Percentiles rank a stretch among this genome's conserved stretches.
Evolutionary conservation across 2,113 vertebrate species (phyloP).

Genomic region (Nothoprocta perdicaria): DNA sequence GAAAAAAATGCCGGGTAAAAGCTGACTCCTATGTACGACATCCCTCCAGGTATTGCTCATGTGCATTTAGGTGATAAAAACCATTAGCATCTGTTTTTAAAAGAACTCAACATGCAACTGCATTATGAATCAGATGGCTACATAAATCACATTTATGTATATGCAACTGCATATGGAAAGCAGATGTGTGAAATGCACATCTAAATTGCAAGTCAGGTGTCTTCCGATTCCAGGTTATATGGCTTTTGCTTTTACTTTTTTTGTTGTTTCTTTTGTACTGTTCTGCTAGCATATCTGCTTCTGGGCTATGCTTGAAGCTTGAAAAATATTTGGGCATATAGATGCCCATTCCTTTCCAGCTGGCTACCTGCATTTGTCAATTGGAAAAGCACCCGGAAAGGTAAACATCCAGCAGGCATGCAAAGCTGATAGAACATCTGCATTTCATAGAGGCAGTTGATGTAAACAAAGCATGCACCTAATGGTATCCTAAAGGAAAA

Average conservation of each 20-base stretch:
- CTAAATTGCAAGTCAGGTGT: neutral
- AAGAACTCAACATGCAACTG: neutral
- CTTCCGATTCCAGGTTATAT: neutral
- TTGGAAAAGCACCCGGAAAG: neutral
- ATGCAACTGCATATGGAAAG: neutral
- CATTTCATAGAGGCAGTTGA: neutral
- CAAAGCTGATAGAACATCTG: neutral
- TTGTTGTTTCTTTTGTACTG: neutral
- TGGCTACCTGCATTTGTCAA: neutral
- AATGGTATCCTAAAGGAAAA: neutral
- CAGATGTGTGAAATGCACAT: neutral
- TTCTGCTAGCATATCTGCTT: neutral
- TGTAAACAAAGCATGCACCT: neutral
- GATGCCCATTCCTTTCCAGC: neutral
- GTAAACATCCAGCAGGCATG: neutral
- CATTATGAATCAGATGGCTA: neutral
- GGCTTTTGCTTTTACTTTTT: neutral
- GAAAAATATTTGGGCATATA: neutral
- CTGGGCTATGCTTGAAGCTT: neutral
- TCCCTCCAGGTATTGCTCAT: neutral
- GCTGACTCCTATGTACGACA: neutral
- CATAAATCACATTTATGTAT: neutral
- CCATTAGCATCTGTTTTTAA: neutral
- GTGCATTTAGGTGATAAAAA: neutral
- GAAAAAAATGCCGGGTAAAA: neutral